Evolutionary conservation across 2,888 invertebrate species (phyloP), one percentile per base, ranked within the genome.

Genomic region (Hydrotaea cyrtoneurina): DNA sequence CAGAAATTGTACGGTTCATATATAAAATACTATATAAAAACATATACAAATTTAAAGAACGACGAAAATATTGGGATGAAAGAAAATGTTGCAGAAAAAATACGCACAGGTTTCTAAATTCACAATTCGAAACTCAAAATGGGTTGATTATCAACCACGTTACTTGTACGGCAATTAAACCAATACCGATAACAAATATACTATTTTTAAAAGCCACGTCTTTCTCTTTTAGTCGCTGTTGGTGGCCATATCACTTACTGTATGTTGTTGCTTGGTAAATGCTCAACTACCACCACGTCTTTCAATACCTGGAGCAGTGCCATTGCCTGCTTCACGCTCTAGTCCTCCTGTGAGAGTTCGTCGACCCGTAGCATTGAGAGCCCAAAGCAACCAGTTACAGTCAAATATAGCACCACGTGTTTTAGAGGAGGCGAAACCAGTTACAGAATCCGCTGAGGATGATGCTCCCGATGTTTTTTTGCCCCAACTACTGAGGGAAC

Each of bases 361-460:
- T 62, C 91, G 93, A 62, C 93, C 93, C 31, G 89, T 93, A 91
- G 88, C 93, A 90, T 75, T 93, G 92, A 86, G 94, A 90, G 88
- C 93, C 91, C 88, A 88, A 83, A 89, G 89, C 15, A 93, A 93
- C 88, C 93, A 93, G 7, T 90, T 94, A 17, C 93, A 94, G 4
- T 93, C 94, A 85, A 93, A 92, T 71, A 92, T 88, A 31, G 89
- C 89, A 69, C 91, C 90, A 11, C 89, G 91, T 46, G 78, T 87
- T 39, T 87, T 89, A 8, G 93, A 93, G 53, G 93, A 93, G 74
- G 89, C 94, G 15, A 94, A 95, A 87, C 95, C 95, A 0, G 95
- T 95, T 8, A 95, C 95, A 0, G 95, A 95, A 91, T 94, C 95
- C 87, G 93, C 93, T 21, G 95, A 95, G 91, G 95, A 95, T 82